Conservation (phyloP, 2,113 vertebrate genomes). For the Pelobates fuscus region DNA sequence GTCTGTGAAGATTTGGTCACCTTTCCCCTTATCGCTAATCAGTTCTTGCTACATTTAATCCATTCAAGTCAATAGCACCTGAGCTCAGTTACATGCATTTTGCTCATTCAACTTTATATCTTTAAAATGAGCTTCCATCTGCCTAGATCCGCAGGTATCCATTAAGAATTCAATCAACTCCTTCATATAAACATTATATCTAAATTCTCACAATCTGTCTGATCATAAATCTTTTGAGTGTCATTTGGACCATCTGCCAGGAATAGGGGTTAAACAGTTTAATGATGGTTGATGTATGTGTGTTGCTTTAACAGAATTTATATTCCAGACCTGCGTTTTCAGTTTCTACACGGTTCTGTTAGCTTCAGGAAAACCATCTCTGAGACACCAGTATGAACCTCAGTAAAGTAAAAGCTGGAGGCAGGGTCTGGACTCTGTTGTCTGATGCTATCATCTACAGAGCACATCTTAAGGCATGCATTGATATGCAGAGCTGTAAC, state of each 20-base stretch:
- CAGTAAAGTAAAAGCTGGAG: conserved; percentile 27
- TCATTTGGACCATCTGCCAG: neutral
- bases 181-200: neutral
- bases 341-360: neutral
- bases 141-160: conserved; percentile 9
- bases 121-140: neutral
- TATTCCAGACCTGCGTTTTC: conserved; percentile 1
- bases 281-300: neutral
- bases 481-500: conserved; percentile 24
- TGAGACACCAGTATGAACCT: conserved; percentile 22
- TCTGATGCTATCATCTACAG: conserved; percentile 23
- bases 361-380: conserved; percentile 19
- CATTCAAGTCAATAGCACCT: neutral
- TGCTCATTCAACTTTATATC: neutral
- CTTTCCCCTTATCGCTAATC: conserved; percentile 16
- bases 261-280: neutral
- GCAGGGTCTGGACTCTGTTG: conserved; percentile 41
- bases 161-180: neutral
- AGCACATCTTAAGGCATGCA: conserved; percentile 21
- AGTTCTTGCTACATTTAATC: conserved; percentile 28
- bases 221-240: neutral
- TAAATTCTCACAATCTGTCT: too few species aligned
- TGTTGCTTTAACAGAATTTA: neutral
- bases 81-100: neutral
- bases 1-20: neutral